These are phyloP conservation scores for Dallia pectoralis DNA, from an alignment of 2,797 vertebrate species.

Conservation along the genomic window DNA sequence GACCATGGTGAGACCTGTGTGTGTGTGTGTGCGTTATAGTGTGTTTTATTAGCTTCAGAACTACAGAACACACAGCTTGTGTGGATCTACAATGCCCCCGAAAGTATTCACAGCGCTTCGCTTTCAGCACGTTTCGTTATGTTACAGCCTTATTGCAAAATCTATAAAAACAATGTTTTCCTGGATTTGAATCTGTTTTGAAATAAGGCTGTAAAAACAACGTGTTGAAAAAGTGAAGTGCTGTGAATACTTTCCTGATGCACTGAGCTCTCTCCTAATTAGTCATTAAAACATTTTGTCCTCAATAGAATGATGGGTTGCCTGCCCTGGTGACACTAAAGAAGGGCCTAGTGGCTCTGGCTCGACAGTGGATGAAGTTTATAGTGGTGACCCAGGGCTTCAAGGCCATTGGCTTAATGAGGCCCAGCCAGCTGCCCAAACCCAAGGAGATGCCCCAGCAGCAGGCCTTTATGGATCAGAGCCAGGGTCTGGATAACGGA, in stretches of 20 bases:
- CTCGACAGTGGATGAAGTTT: conserved; percentile 99
- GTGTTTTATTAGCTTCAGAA: background rate
- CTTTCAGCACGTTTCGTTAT: too few relatives aligned
- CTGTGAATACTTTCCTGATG: too few relatives aligned
- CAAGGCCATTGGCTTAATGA: conserved; percentile 90
- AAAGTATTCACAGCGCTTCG: too few relatives aligned
- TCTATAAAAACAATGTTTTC: too few relatives aligned
- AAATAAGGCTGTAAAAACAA: too few relatives aligned
- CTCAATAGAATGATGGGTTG: conserved; percentile 88
- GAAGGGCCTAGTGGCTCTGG: conserved; percentile 94
- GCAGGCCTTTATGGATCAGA: conserved; percentile 72
- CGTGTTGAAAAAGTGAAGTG: too few relatives aligned
- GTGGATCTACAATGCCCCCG: too few relatives aligned
- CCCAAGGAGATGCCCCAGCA: conserved; percentile 69
- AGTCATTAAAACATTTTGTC: background rate
- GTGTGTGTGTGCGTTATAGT: background rate
- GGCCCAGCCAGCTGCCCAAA: conserved; percentile 84
- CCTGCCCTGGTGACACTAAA: conserved; percentile 96
- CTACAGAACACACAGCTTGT: too few relatives aligned
- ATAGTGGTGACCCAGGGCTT: conserved; percentile 98
- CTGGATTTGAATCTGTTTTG: too few relatives aligned
- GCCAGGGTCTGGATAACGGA: conserved; percentile 83
- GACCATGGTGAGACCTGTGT: conserved; percentile 83
- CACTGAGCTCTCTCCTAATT: background rate
- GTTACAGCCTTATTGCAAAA: too few relatives aligned